phyloP scores from a whole-genome alignment of 2,797 vertebrate species.

The Staurois parvus region DNA sequence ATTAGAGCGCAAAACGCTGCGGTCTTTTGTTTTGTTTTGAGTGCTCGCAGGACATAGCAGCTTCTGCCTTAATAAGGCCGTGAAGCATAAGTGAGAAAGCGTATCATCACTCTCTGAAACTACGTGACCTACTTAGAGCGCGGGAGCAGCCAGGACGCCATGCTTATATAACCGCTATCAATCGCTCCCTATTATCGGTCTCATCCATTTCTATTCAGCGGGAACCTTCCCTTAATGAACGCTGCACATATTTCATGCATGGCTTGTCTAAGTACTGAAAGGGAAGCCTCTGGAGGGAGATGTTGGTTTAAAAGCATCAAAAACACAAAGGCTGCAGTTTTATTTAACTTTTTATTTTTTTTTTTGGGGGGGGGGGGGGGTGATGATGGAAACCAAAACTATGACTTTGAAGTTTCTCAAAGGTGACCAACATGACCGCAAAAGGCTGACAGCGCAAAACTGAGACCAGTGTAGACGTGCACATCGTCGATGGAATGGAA shows the following conservation, averaged over 20 bases:
- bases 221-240: slow-evolving; percentile 8
- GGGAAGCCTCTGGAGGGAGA: not conserved
- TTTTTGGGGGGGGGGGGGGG: no score
- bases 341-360: no score
- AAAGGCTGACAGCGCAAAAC: no score
- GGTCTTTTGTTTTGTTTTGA: not conserved
- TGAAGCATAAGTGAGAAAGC: not conserved
- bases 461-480: no score
- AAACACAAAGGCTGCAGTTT: not conserved
- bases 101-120: slow-evolving; percentile 7
- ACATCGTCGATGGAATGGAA: no score
- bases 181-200: slow-evolving; percentile 23
- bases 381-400: no score
- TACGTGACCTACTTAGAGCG: slow-evolving; percentile 32
- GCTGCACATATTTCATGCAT: slow-evolving; percentile 20
- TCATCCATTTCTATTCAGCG: slow-evolving; percentile 35
- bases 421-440: no score
- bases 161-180: slow-evolving; percentile 22
- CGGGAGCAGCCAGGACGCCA: not conserved
- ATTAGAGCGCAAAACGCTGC: not conserved
- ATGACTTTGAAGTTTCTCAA: no score
- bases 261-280: slow-evolving; percentile 6
- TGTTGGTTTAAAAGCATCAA: not conserved
- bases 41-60: not conserved
- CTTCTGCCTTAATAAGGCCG: not conserved